Evolutionary conservation across 2,113 vertebrate genomes (phyloP).

Genomic region (Zosterops lateralis): DNA sequence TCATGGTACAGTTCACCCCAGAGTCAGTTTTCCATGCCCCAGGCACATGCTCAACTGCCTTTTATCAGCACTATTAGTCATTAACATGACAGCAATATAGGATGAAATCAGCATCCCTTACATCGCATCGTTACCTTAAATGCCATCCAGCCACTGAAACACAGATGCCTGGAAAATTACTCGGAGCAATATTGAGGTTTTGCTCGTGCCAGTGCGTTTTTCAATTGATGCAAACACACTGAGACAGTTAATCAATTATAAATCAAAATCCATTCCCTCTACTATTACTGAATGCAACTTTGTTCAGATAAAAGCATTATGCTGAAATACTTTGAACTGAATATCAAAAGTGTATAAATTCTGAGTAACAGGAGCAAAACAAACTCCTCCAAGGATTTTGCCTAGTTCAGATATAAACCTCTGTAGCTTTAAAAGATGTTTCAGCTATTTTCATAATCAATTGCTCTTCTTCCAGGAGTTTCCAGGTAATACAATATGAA

Average conservation of each 20-base stretch:
- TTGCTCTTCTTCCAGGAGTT: not conserved
- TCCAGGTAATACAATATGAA: not conserved
- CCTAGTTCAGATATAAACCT: not conserved
- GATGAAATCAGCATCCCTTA: constrained; percentile 54
- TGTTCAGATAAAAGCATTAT: not conserved
- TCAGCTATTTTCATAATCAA: not conserved
- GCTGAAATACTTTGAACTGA: not conserved
- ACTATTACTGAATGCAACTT: constrained; percentile 27
- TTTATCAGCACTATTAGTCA: constrained; percentile 54
- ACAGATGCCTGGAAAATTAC: constrained; percentile 63
- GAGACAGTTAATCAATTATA: constrained; percentile 63
- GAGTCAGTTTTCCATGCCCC: constrained; percentile 56
- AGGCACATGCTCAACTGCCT: constrained; percentile 46
- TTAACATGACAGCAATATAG: constrained; percentile 55
- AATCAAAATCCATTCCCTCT: constrained; percentile 64
- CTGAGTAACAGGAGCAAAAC: not conserved
- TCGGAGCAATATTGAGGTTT: constrained; percentile 31
- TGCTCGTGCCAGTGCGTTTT: constrained; percentile 2
- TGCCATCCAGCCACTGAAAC: constrained; percentile 48
- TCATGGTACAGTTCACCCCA: not conserved
- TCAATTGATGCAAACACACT: constrained; percentile 54
- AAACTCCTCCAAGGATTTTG: not conserved
- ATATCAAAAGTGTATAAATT: not conserved
- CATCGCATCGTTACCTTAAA: constrained; percentile 41
- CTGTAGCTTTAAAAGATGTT: not conserved